Evolutionary conservation across 2,113 vertebrate genomes (phyloP).

Genomic region (Solea senegalensis): DNA sequence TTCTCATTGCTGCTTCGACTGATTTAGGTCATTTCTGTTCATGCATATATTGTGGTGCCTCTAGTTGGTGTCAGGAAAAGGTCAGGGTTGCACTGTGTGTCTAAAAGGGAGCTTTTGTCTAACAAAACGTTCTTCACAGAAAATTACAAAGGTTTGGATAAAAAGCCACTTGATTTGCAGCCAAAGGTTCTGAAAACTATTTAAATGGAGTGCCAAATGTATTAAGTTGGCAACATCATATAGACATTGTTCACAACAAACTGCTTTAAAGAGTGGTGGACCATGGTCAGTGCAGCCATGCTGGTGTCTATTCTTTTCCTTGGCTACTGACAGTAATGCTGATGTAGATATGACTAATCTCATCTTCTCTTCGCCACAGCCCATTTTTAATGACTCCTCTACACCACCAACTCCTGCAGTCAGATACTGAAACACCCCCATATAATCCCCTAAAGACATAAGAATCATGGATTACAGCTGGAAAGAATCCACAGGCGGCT

Average conservation of each 20-base stretch:
- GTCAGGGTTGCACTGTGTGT: not conserved
- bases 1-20: not conserved
- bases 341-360: conserved; percentile 33
- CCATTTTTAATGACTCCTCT: conserved; percentile 25
- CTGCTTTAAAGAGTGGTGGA: not conserved
- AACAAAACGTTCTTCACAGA: too few relatives aligned
- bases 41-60: not conserved
- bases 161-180: too few relatives aligned
- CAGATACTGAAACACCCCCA: conserved; percentile 25
- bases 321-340: conserved; percentile 6
- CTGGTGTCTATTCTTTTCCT: not conserved
- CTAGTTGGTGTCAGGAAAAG: not conserved
- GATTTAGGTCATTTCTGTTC: not conserved
- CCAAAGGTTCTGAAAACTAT: too few relatives aligned
- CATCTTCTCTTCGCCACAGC: conserved; percentile 13
- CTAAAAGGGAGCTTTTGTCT: not conserved
- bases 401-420: conserved; percentile 23
- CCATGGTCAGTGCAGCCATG: too few relatives aligned
- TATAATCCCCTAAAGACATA: conserved; percentile 57
- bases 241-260: too few relatives aligned
- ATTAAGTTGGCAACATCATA: too few relatives aligned
- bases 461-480: conserved; percentile 53
- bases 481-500: conserved; percentile 52
- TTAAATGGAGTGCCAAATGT: too few relatives aligned
- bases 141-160: too few relatives aligned